A percentile compares a stretch with the other conserved stretches of the same genome.
These are phyloP conservation scores for Portevinia maculata DNA, from an alignment of 2,888 invertebrate species.

Conservation along the genomic window DNA sequence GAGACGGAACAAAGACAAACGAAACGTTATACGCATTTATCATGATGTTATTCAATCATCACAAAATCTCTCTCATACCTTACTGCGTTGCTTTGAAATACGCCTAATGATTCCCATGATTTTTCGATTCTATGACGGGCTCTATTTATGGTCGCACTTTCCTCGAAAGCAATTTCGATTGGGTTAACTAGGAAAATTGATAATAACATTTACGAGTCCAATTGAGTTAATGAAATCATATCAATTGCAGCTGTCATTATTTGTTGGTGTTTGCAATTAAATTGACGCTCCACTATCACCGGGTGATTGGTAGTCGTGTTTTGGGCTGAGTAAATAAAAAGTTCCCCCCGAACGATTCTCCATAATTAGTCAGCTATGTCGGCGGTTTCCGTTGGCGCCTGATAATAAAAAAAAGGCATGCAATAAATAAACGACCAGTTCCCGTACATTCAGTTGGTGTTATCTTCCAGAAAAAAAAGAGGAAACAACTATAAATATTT, in stretches of 20 bases:
- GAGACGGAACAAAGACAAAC: conserved; percentile 2
- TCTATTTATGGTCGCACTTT: not conserved
- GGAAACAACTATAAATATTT: not conserved
- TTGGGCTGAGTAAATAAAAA: conserved; percentile 3
- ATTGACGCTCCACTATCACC: not conserved
- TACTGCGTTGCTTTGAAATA: conserved; percentile 7
- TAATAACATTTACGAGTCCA: not conserved
- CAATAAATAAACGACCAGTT: conserved; percentile 11
- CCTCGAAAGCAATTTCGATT: not conserved
- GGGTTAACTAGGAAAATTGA: not conserved
- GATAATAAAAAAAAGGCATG: conserved; percentile 35
- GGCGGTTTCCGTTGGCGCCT: conserved; percentile 26
- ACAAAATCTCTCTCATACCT: conserved; percentile 6
- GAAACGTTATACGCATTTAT: conserved; percentile 18
- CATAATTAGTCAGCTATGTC: conserved; percentile 29
- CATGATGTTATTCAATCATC: conserved; percentile 17
- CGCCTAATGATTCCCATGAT: conserved; percentile 3
- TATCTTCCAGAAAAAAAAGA: conserved; percentile 7
- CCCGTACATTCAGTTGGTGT: conserved; percentile 11
- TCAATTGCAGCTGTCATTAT: conserved; percentile 5
- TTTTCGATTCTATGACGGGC: not conserved
- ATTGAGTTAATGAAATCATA: not conserved
- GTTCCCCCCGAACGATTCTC: conserved; percentile 17
- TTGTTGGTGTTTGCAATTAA: conserved; percentile 1
- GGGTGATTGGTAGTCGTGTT: not conserved